Evolutionary conservation across 2,888 invertebrate genomes (phyloP).

Genomic region (Drosophila colorata): DNA sequence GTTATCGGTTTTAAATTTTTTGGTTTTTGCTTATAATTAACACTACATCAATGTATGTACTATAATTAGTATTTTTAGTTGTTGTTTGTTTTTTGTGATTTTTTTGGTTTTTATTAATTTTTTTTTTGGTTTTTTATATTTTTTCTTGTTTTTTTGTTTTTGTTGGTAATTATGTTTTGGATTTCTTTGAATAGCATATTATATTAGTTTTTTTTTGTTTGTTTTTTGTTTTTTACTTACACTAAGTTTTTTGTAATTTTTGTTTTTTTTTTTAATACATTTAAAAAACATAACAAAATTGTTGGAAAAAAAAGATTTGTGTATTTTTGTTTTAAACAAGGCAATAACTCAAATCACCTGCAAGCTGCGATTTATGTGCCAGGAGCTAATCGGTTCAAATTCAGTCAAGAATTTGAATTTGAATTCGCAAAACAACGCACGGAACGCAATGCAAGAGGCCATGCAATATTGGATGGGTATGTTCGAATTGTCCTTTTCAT

Average conservation of each 20-base stretch:
- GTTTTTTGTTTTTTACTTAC: slow-evolving; percentile 47
- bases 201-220: slow-evolving; percentile 42
- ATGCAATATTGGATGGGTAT: slow-evolving; percentile 57
- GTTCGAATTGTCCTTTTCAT: slow-evolving; percentile 42
- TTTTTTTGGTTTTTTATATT: slow-evolving; percentile 15
- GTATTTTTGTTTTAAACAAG: slow-evolving; percentile 66
- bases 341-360: slow-evolving; percentile 71
- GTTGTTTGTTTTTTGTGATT: slow-evolving; percentile 46
- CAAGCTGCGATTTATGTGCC: slow-evolving; percentile 71
- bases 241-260: slow-evolving; percentile 44
- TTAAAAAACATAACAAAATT: slow-evolving; percentile 65
- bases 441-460: slow-evolving; percentile 34
- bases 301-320: slow-evolving; percentile 57
- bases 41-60: slow-evolving; percentile 81
- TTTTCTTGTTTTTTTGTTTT: slow-evolving; percentile 22
- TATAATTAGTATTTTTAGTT: slow-evolving; percentile 82
- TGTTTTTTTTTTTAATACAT: slow-evolving; percentile 62
- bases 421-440: slow-evolving; percentile 37
- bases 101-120: slow-evolving; percentile 21
- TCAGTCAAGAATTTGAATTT: slow-evolving; percentile 24
- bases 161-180: slow-evolving; percentile 80
- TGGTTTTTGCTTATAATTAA: slow-evolving; percentile 71
- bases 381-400: slow-evolving; percentile 70
- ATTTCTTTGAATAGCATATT: slow-evolving; percentile 83
- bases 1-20: slow-evolving; percentile 44